Evolutionary conservation across 2,888 invertebrate species (phyloP), one percentile per base, ranked within the genome.

Genomic region (Ametastegia equiseti): DNA sequence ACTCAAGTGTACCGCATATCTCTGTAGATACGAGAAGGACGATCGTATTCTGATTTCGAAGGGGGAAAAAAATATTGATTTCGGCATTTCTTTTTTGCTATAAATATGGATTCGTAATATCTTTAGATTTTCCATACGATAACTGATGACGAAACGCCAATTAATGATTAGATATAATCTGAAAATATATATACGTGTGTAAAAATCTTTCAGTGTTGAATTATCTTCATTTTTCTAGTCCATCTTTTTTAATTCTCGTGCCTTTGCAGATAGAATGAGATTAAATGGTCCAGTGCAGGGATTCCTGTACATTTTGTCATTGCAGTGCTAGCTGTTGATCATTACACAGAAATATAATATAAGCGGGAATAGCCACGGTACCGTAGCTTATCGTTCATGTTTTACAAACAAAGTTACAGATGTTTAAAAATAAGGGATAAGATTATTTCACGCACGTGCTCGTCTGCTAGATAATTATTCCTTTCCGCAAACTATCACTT

Each of bases 351-450:
- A n/a, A 15, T 60, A 30, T 60, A 60, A 36, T 67, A n/a, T n/a
- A 39, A 39, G 36, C 36, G 36, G 39, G 36, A 65, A 36, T 36
- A 39, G 65, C 65, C 13, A n/a, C 39, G 19, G n/a, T 67, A 39
- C 54, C 4, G n/a, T 23, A 39, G 36, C 19, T 39, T 23, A 7
- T 19, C 39, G 39, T 39, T 33, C 2, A 39, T 67, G 65, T 67
- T 67, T 63, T 67, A 36, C 39, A 67, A 67, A 67, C 65, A 67
- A 60, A 19, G 65, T 7, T 39, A 23, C 65, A 23, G 36, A 39
- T 36, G 36, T 67, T 36, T 39, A 39, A 67, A 67, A 67, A 67
- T 67, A 67, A 39, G 23, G 65, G 65, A 67, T 67, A 67, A 67
- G 65, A 67, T 39, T 67, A 67, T 67, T 67, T 39, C 39, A 19